A percentile compares a stretch with the other conserved stretches of the same genome.
Evolutionary conservation across 2,797 vertebrate species (phyloP).

Genomic region (Labroides dimidiatus): DNA sequence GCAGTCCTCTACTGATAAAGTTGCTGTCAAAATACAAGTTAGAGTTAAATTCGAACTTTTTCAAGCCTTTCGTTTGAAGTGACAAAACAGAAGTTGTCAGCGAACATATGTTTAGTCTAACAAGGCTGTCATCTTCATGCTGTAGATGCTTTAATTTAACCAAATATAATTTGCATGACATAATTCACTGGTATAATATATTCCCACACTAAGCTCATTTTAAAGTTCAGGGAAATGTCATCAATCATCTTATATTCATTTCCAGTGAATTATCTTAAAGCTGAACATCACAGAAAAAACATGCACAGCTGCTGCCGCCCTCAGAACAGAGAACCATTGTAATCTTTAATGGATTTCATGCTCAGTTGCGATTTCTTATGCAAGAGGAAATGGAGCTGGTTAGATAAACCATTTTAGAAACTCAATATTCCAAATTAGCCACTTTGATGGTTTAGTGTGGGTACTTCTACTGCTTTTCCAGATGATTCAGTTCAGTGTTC

Average conservation of each 20-base stretch:
- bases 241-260: slow-evolving; percentile 18
- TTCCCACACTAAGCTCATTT: background rate
- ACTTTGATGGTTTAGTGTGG: slow-evolving; percentile 18
- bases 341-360: slow-evolving; percentile 42
- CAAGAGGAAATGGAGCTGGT: slow-evolving; percentile 27
- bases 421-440: slow-evolving; percentile 12
- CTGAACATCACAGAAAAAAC: slow-evolving; percentile 14
- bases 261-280: slow-evolving; percentile 29
- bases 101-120: background rate
- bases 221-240: slow-evolving; percentile 17
- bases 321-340: slow-evolving; percentile 7
- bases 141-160: background rate
- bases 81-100: background rate
- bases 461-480: background rate
- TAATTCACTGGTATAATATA: background rate
- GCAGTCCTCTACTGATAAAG: too few species aligned
- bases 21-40: too few species aligned
- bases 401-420: slow-evolving; percentile 28
- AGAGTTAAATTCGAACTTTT: background rate
- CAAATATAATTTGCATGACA: background rate
- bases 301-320: slow-evolving; percentile 17
- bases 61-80: background rate
- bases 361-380: slow-evolving; percentile 24
- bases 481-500: background rate
- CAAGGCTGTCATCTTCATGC: background rate